Conservation (phyloP, 2,113 vertebrate species). For the Centrocercus urophasianus region DNA sequence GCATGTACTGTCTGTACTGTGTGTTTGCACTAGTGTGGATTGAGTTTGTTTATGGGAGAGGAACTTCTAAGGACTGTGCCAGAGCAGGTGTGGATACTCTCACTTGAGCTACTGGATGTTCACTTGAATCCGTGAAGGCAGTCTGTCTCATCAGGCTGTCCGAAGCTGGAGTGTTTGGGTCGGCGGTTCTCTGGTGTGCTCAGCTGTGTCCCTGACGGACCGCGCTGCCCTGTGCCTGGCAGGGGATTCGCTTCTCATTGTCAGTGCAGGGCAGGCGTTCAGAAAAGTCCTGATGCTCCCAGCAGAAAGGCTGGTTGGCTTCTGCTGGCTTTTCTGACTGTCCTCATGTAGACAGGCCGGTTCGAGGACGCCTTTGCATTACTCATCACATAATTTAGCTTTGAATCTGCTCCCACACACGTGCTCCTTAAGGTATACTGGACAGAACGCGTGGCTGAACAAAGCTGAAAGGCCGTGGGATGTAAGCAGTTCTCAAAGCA, state of each 20-base stretch:
- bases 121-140: not conserved
- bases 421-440: not conserved
- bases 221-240: too few species aligned
- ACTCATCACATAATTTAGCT: fast-evolving
- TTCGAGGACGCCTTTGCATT: not conserved
- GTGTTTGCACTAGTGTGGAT: not conserved
- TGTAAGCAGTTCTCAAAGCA: not conserved
- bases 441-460: not conserved
- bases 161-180: not conserved
- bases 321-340: too few species aligned
- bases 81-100: not conserved
- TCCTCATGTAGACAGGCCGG: not conserved
- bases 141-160: not conserved
- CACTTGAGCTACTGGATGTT: not conserved
- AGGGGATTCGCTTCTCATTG: too few species aligned
- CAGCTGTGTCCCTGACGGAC: not conserved
- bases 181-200: not conserved
- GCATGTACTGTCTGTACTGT: not conserved
- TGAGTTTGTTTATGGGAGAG: not conserved
- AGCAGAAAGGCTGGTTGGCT: too few species aligned
- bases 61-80: not conserved
- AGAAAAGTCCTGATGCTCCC: too few species aligned
- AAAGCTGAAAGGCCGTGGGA: not conserved
- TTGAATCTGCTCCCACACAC: not conserved
- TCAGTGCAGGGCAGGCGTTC: too few species aligned